phyloP scores from a whole-genome alignment of 2,113 vertebrate species.

The Grus americana region DNA sequence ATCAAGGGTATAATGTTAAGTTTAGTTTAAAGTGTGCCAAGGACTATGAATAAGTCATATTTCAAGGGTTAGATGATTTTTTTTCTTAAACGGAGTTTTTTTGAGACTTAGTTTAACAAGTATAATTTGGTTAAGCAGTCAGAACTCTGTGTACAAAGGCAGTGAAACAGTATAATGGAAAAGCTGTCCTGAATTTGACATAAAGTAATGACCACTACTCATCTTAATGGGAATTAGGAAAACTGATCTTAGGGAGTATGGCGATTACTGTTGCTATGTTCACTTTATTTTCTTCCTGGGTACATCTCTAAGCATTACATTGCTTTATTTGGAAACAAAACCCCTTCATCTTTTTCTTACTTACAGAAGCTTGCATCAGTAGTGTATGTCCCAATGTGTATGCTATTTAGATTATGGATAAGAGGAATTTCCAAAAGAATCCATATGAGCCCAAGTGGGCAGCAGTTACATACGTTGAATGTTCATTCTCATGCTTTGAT shows the following conservation, averaged over 20 bases:
- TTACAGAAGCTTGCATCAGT: not conserved
- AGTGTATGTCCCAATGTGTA: accelerated
- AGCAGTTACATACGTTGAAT: not conserved
- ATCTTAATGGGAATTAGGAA: not conserved
- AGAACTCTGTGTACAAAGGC: not conserved
- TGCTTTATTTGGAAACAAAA: not conserved
- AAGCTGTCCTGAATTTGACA: not conserved
- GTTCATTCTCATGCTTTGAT: not conserved
- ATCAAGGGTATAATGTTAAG: not conserved
- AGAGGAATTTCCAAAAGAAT: not conserved
- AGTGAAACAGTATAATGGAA: not conserved
- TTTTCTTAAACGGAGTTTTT: not conserved
- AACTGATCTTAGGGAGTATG: not conserved
- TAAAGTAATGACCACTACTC: not conserved
- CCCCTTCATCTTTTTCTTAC: not conserved
- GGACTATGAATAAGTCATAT: not conserved
- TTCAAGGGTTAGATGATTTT: not conserved
- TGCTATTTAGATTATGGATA: not conserved
- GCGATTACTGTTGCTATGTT: not conserved
- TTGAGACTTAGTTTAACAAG: not conserved
- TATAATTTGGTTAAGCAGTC: not conserved
- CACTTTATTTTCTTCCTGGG: not conserved
- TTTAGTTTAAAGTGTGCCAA: not conserved
- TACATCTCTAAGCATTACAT: not conserved
- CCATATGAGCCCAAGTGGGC: not conserved